Evolutionary conservation across 1,140 invertebrate species (phyloP).

Genomic region (Drosophila sproati): DNA sequence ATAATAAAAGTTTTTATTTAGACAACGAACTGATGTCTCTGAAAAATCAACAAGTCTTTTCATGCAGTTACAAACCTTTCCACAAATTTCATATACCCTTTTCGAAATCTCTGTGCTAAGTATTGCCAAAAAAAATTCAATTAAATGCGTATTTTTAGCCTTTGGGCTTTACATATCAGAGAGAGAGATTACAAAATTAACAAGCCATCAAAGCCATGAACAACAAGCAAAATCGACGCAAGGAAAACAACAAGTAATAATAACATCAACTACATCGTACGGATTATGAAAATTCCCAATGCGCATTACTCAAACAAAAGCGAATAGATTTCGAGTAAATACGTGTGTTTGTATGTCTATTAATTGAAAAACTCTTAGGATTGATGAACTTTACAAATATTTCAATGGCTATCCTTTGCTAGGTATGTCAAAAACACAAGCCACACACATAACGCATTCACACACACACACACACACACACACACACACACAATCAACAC

Average conservation of each 20-base stretch:
- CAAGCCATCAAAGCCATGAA: slow-evolving; percentile 30
- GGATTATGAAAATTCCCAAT: slow-evolving; percentile 40
- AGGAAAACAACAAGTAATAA: not conserved
- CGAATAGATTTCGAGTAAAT: slow-evolving; percentile 15
- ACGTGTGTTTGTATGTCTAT: slow-evolving; percentile 40
- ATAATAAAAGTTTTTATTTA: not conserved
- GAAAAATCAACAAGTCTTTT: too few species aligned
- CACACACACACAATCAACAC: not conserved
- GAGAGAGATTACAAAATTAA: slow-evolving; percentile 41
- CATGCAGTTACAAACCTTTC: not conserved
- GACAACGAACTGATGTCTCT: too few species aligned
- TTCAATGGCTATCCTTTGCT: slow-evolving; percentile 50
- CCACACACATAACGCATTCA: slow-evolving; percentile 8
- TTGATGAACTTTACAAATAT: slow-evolving; percentile 59
- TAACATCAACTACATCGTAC: slow-evolving; percentile 7
- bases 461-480: slow-evolving; percentile 10
- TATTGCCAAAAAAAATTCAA: slow-evolving; percentile 31
- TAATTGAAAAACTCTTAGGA: slow-evolving; percentile 60
- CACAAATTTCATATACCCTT: not conserved
- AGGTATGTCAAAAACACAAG: slow-evolving; percentile 56
- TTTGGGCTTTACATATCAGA: slow-evolving; percentile 11
- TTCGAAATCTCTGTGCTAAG: not conserved
- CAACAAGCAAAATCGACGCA: slow-evolving; percentile 2
- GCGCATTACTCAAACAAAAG: slow-evolving; percentile 49
- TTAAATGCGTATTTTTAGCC: slow-evolving; percentile 48